Percentiles rank a stretch among this genome's conserved stretches.
phyloP scores from a whole-genome alignment of 2,888 invertebrate genomes.

The Trilocha varians region DNA sequence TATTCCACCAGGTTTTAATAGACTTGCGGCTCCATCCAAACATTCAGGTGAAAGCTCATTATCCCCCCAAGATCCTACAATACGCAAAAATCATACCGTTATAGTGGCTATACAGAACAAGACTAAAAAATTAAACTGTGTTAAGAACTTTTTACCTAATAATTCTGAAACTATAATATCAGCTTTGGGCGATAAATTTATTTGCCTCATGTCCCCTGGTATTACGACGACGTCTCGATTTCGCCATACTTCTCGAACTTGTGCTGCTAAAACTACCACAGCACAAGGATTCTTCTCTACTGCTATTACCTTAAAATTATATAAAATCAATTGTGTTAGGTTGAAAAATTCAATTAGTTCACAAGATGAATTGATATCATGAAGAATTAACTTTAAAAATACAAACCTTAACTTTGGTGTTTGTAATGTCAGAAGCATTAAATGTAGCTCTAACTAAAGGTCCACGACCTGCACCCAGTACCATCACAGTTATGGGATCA shows the following conservation, averaged over 20 bases:
- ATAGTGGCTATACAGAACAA: too few relatives aligned
- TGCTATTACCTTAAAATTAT: constrained; percentile 79
- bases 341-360: background rate
- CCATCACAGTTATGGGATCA: constrained; percentile 79
- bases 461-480: constrained; percentile 95
- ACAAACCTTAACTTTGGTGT: constrained; percentile 77
- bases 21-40: constrained; percentile 92
- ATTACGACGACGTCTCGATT: constrained; percentile 82
- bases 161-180: constrained; percentile 97
- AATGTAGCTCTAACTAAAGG: constrained; percentile 93
- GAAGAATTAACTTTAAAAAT: too few relatives aligned
- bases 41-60: constrained; percentile 99
- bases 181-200: constrained; percentile 86
- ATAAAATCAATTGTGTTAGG: background rate
- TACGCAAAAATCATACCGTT: too few relatives aligned
- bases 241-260: constrained; percentile 85
- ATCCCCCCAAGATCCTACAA: constrained; percentile 92
- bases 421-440: constrained; percentile 84
- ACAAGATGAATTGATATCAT: background rate
- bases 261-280: constrained; percentile 84
- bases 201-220: constrained; percentile 89
- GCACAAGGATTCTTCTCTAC: constrained; percentile 99
- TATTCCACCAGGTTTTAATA: constrained; percentile 88
- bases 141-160: constrained; percentile 73
- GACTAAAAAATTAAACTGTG: too few relatives aligned